Percentiles rank a stretch among this genome's conserved stretches.
phyloP scores from a whole-genome alignment of 2,797 vertebrate genomes.

The Mormyrops attenuatus region DNA sequence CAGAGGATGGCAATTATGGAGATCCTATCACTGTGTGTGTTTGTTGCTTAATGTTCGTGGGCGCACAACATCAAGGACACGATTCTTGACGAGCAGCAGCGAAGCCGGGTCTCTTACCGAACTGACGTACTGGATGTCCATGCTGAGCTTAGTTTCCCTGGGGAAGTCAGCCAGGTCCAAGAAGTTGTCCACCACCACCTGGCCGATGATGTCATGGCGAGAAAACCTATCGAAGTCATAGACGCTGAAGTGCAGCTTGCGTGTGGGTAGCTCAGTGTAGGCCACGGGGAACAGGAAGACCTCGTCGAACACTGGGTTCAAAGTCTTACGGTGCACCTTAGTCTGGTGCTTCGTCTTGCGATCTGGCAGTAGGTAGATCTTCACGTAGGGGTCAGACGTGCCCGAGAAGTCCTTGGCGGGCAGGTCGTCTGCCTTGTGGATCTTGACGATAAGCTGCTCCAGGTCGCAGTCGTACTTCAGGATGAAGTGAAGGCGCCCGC shows the following conservation, averaged over 20 bases:
- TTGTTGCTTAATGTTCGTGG: neutral
- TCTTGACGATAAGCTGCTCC: constrained; percentile 96
- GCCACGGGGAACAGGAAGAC: constrained; percentile 96
- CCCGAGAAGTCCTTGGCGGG: constrained; percentile 98
- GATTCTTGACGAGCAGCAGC: neutral
- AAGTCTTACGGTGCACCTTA: constrained; percentile 96
- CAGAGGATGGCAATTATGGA: neutral
- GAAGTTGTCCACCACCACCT: constrained; percentile 97
- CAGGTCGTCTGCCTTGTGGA: constrained; percentile 90
- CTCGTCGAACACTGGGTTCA: constrained; percentile 96
- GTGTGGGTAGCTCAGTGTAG: constrained; percentile 84
- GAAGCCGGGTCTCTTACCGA: constrained; percentile 74
- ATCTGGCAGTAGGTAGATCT: constrained; percentile 95
- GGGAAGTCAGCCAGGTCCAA: constrained; percentile 97
- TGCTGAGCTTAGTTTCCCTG: constrained; percentile 89
- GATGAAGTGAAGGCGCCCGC: constrained; percentile 90
- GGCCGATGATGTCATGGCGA: constrained; percentile 94
- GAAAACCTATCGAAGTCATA: constrained; percentile 99
- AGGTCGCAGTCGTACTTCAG: constrained; percentile 93
- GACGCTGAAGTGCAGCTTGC: constrained; percentile 96
- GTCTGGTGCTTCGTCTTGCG: constrained; percentile 98
- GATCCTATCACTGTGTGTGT: neutral
- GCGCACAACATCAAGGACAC: neutral
- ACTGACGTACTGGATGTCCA: constrained; percentile 90
- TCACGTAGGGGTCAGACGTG: constrained; percentile 96